Percentiles rank a stretch among this genome's conserved stretches.
phyloP scores from a whole-genome alignment of 2,797 vertebrate genomes.

The Bryconaethiops microstoma region DNA sequence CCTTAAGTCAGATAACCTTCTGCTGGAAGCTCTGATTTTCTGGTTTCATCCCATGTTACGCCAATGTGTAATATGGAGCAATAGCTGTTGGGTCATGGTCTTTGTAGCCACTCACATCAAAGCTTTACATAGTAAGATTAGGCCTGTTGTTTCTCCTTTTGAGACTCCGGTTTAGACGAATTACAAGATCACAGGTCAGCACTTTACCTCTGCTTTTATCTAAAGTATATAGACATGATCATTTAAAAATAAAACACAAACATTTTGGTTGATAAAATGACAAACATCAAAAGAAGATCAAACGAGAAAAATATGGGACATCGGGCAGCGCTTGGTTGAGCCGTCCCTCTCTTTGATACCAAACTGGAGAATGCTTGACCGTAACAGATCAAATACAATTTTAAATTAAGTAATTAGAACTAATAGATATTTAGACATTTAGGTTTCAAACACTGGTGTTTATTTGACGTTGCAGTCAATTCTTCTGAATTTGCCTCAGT shows the following conservation, averaged over 20 bases:
- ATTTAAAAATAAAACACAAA: no score
- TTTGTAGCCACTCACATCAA: constrained; percentile 8
- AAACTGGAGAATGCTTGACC: background rate
- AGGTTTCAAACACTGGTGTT: background rate
- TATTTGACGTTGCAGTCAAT: background rate
- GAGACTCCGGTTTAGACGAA: background rate
- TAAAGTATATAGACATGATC: no score
- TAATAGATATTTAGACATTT: background rate
- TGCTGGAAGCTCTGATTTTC: constrained; percentile 9
- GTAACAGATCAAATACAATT: background rate
- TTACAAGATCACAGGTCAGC: background rate
- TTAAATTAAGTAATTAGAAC: no score
- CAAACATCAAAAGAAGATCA: background rate
- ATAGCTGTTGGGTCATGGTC: constrained; percentile 10
- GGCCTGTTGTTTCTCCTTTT: background rate
- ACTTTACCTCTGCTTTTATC: background rate
- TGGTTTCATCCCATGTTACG: constrained; percentile 11
- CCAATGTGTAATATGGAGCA: background rate
- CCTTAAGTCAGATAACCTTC: constrained; percentile 8
- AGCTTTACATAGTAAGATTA: background rate
- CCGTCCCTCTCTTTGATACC: background rate
- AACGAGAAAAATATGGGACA: no score
- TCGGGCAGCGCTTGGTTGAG: background rate
- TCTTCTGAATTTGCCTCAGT: background rate
- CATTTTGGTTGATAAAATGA: background rate